Evolutionary conservation across 2,797 vertebrate species (phyloP).

Genomic region (Okamejei kenojei): DNA sequence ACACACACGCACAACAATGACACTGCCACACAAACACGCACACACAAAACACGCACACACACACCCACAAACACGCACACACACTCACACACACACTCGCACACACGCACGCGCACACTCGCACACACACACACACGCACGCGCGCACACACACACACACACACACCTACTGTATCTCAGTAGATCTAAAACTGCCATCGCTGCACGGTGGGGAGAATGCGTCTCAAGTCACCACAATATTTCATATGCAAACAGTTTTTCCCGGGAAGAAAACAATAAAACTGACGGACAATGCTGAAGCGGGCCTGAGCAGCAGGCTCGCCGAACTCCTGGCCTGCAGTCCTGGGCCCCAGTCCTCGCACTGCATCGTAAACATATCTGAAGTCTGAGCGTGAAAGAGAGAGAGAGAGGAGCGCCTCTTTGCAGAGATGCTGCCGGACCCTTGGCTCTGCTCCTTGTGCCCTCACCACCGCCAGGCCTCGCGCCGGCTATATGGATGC

Average conservation of each 20-base stretch:
- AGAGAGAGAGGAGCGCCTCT: slow-evolving; percentile 65
- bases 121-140: neutral
- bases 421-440: slow-evolving; percentile 40
- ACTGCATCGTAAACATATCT: slow-evolving; percentile 65
- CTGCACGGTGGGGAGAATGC: slow-evolving; percentile 65
- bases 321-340: slow-evolving; percentile 45
- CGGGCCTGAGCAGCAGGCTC: slow-evolving; percentile 18
- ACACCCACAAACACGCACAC: neutral
- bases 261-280: slow-evolving; percentile 40
- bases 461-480: slow-evolving; percentile 49
- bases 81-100: neutral
- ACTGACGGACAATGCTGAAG: neutral
- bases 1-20: too few relatives aligned
- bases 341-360: slow-evolving; percentile 57
- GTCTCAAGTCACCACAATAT: slow-evolving; percentile 66
- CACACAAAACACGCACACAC: too few relatives aligned
- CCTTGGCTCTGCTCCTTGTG: slow-evolving; percentile 45
- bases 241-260: slow-evolving; percentile 67
- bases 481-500: slow-evolving; percentile 43
- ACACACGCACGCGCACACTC: neutral
- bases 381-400: slow-evolving; percentile 58
- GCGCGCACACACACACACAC: neutral
- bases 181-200: slow-evolving; percentile 68
- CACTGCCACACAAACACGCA: too few relatives aligned
- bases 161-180: slow-evolving; percentile 69